Conservation (phyloP, 2,113 vertebrate species). For the Oceanodroma tethys region DNA sequence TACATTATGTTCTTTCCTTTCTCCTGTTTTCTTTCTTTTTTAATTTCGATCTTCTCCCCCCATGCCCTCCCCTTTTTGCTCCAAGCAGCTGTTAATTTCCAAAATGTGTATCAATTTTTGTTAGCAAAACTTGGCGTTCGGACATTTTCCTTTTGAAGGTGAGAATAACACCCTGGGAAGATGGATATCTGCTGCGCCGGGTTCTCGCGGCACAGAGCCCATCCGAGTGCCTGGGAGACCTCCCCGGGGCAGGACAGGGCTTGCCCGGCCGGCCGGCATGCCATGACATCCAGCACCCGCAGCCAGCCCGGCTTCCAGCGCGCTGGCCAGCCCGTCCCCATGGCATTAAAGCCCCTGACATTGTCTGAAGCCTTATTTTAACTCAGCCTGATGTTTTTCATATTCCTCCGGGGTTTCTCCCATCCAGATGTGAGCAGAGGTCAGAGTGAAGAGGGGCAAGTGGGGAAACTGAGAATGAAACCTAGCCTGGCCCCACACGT, state of each 20-base stretch:
- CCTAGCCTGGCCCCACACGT: neutral
- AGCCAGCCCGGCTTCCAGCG: neutral
- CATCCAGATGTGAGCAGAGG: neutral
- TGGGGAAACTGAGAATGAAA: neutral
- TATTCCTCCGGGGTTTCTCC: neutral
- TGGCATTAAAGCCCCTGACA: fast-evolving
- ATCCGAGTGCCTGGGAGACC: neutral
- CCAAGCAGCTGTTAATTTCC: neutral
- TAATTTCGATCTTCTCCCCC: neutral
- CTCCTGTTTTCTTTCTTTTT: constrained; percentile 14
- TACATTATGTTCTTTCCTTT: constrained; percentile 32
- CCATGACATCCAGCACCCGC: neutral
- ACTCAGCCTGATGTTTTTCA: neutral
- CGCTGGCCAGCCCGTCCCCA: fast-evolving
- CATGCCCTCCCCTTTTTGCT: neutral
- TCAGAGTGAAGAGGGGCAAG: neutral
- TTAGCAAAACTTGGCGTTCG: neutral
- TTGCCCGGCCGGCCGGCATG: neutral
- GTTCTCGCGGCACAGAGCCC: neutral
- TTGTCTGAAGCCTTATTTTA: neutral
- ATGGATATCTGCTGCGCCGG: neutral
- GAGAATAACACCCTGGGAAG: neutral
- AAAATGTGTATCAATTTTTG: neutral
- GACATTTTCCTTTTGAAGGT: neutral
- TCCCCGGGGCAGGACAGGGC: neutral